Evolutionary conservation across 35 echinoderm and acorn worm genomes (phyloP), one percentile per base, ranked within the genome.

Genomic region (Lytechinus pictus): DNA sequence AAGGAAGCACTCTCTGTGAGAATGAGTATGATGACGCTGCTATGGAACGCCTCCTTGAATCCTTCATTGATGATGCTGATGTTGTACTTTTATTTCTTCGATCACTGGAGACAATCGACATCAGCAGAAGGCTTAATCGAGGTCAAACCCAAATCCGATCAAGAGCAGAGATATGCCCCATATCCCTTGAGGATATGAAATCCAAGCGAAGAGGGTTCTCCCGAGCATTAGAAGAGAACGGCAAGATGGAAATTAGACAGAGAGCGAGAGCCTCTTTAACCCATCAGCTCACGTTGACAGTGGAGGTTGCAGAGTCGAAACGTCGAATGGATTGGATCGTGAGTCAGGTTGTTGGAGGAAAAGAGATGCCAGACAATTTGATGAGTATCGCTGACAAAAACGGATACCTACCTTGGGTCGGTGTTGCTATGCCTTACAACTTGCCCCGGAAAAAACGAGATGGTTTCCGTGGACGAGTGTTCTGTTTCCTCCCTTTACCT

Each of bases 401-500:
- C 12, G 89, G 96, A 54, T 56, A 95, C 51, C 27, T 98, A 21
- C 98, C 98, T 52, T 98, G 97, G 97, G 94, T 98, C 6, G 98
- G 96, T 53, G 92, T 99, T 57, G 96, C 98, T 24, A 94, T 98
- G 29, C 95, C 55, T 14, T 12, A 44, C 71, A 93, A 53, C 51
- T 60, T 90, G 24, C 9, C 12, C 0, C 6, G 24, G 4, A 89
- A 54, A 9, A 4, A 33, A 52, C 28, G 9, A 54, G 55, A 52
- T 12, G 21, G 4, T 52, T 19, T 24, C 10, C 14, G 53, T 6
- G 97, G 98, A 13, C 94, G 98, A 54, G 95, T 96, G n/a, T 99
- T 98, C 87, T 99, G 98, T 89, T 99, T 99, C 95, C 96, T 99
- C 4, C 98, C 98, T 54, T 66, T 99, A 8, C 97, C 98, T 94